Evolutionary conservation across 1,140 invertebrate genomes (phyloP), one percentile per base, ranked within the genome.

Genomic region (Cydia splendana): DNA sequence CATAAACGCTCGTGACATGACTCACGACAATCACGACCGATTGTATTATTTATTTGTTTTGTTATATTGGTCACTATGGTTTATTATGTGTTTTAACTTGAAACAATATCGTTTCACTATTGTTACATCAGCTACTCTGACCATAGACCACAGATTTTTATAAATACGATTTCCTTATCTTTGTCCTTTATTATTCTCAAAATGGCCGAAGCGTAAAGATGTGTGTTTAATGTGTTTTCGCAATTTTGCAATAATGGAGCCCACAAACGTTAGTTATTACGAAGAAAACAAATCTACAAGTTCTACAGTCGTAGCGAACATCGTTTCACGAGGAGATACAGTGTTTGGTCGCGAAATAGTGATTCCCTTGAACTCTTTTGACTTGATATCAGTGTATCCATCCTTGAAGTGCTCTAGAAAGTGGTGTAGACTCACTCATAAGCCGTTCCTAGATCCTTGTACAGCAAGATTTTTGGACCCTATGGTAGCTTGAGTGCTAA

Each of bases 171-270:
- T 71, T 71, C 67, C 67, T 71, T 71, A 71, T 71, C 67, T 71
- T 71, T 71, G 67, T 10, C 67, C 30, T 75, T 65, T 79, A 81
- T 80, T 84, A 86, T 81, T 78, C 79, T 85, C 91, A 91, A 93
- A 91, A 93, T 93, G 91, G 91, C 91, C 85, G 90, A 90, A 88
- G 82, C 88, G 81, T 93, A 89, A 90, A 91, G 87, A 93, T 89
- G 90, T 91, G 85, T 88, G 83, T 86, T 85, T 57, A 38, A 38
- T 75, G 15, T 75, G 45, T 65, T 83, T 67, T 81, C 77, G 74
- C 80, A 82, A 81, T 87, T 85, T 85, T 81, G 81, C 80, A 83
- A 93, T 82, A 91, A 93, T 93, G 91, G 91, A 91, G 90, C 86
- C 78, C 79, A 81, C 79, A 53, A 90, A 81, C 84, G 80, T 83